Evolutionary conservation across 2,113 vertebrate genomes (phyloP).

Genomic region (Chaenogobius annularis): DNA sequence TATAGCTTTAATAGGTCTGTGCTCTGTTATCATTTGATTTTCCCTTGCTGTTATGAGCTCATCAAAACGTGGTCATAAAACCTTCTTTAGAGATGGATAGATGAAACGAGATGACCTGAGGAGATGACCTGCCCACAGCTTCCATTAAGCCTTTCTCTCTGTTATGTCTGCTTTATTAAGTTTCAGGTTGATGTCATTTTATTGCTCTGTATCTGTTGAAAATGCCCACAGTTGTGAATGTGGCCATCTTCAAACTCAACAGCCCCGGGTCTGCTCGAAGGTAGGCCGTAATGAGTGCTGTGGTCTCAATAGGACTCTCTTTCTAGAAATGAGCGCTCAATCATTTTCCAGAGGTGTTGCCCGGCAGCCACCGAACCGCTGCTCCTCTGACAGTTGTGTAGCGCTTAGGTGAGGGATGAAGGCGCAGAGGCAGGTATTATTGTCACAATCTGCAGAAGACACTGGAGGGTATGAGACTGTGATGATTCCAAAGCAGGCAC

Average conservation of each 20-base stretch:
- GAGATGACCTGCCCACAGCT: background rate
- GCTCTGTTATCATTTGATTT: background rate
- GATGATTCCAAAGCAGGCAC: conserved; percentile 1
- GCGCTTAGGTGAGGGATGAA: conserved; percentile 29
- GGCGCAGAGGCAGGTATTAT: conserved; percentile 21
- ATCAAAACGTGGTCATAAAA: background rate
- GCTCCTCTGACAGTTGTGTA: conserved; percentile 17
- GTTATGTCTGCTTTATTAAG: background rate
- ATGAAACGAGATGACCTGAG: background rate
- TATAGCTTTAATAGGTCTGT: background rate
- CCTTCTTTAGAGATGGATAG: background rate
- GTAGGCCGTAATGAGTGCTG: conserved; percentile 18
- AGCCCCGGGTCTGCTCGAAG: conserved; percentile 1
- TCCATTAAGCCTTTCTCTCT: background rate
- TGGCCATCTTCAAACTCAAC: conserved; percentile 5
- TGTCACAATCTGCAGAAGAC: conserved; percentile 13
- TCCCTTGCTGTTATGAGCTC: background rate
- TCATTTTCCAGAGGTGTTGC: conserved; percentile 35
- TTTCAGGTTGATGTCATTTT: conserved; percentile 16
- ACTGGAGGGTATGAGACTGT: conserved; percentile 6
- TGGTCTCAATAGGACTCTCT: conserved; percentile 17
- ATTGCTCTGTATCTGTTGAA: background rate
- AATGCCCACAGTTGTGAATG: background rate
- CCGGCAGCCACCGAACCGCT: conserved; percentile 23
- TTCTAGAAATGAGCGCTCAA: conserved; percentile 12